phyloP scores from a whole-genome alignment of 2,113 vertebrate species.

The Colius striatus region DNA sequence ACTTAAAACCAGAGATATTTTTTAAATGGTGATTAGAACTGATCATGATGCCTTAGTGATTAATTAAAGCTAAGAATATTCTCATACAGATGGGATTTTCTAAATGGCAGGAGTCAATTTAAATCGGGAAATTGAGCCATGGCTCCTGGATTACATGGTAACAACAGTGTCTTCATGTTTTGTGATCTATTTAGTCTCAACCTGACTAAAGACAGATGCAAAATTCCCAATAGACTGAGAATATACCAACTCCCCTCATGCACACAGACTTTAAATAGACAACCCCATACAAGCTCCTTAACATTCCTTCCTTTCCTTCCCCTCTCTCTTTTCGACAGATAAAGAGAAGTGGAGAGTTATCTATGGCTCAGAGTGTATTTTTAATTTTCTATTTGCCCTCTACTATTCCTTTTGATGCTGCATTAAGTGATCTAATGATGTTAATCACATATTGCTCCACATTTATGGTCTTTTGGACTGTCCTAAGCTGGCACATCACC shows the following conservation, averaged over 20 bases:
- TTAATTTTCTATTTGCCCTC: not conserved
- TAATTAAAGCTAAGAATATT: not conserved
- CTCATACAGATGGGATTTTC: not conserved
- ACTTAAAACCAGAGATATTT: not conserved
- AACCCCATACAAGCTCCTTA: not conserved
- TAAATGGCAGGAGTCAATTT: not conserved
- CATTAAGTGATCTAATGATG: not conserved
- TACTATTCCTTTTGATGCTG: not conserved
- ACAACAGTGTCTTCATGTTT: not conserved
- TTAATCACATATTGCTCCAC: not conserved
- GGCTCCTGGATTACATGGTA: not conserved
- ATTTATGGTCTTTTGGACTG: not conserved
- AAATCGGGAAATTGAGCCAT: not conserved
- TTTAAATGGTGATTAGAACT: not conserved
- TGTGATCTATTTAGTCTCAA: not conserved
- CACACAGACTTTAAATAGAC: not conserved
- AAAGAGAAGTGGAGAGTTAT: no score
- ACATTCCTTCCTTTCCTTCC: not conserved
- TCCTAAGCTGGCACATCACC: not conserved
- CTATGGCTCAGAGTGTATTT: not conserved
- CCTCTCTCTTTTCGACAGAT: not conserved
- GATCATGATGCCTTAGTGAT: not conserved
- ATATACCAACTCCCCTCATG: rapidly evolving
- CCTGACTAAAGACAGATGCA: not conserved
- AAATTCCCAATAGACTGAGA: not conserved